Evolutionary conservation across 2,888 invertebrate species (phyloP).

Genomic region (Eurytoma adleriae): DNA sequence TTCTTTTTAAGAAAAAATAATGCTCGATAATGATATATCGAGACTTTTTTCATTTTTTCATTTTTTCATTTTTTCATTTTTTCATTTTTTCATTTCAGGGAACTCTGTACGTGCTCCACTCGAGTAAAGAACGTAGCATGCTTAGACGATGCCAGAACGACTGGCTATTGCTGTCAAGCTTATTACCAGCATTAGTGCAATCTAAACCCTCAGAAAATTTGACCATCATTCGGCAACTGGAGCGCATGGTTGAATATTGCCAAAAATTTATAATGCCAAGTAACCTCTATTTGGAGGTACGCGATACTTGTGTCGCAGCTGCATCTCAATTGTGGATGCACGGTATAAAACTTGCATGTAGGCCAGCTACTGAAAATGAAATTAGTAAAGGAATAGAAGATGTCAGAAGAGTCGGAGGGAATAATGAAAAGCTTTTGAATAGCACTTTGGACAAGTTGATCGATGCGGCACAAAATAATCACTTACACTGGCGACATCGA

Average conservation of each 20-base stretch:
- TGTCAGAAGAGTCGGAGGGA: conserved; percentile 59
- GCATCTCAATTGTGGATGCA: conserved; percentile 77
- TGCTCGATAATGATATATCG: background rate
- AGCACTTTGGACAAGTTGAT: conserved; percentile 77
- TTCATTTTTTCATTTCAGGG: conserved; percentile 80
- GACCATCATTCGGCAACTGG: conserved; percentile 82
- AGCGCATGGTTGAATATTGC: conserved; percentile 78
- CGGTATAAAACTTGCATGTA: conserved; percentile 71
- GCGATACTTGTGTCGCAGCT: conserved; percentile 77
- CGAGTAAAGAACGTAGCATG: conserved; percentile 67
- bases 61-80: background rate
- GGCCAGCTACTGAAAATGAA: conserved; percentile 73
- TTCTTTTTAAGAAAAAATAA: background rate
- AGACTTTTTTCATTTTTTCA: background rate
- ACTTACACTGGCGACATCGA: conserved; percentile 88
- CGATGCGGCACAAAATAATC: conserved; percentile 78
- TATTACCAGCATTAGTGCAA: conserved; percentile 88
- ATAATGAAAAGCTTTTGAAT: conserved; percentile 75
- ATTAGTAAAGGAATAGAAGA: conserved; percentile 72
- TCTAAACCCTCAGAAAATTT: conserved; percentile 92
- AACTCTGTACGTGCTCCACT: conserved; percentile 85
- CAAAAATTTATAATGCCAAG: conserved; percentile 78
- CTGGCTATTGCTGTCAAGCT: conserved; percentile 83
- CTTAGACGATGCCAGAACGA: conserved; percentile 84
- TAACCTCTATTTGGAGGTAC: conserved; percentile 78